Evolutionary conservation across 2,888 invertebrate species (phyloP), one percentile per base, ranked within the genome.

Genomic region (Drepanosiphum platanoidis): DNA sequence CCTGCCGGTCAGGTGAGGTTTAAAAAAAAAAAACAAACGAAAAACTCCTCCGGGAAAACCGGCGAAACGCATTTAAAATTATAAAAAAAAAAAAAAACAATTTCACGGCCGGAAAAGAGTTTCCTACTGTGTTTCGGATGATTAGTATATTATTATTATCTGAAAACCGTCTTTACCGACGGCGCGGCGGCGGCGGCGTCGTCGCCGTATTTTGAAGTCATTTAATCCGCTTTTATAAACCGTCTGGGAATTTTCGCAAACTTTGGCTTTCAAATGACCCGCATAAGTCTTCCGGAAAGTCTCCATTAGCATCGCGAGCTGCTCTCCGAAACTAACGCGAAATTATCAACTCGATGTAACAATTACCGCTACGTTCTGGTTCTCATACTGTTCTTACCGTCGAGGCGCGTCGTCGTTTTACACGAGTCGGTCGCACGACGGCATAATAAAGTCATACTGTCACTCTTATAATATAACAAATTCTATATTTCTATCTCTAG

Each of bases 221-320:
- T 72, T 72, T 72, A 46, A 72, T 46, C 72, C 46, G 32, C 27
- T 7, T 8, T 46, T 7, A 52, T 52, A 27, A 18, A 32, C 42
- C 46, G 30, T 75, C 15, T 58, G 58, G 58, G 34, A 58, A 75
- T 34, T 75, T 52, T n/a, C 58, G 3, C 52, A 75, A 58, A 74
- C 46, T 42, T 75, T 34, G 27, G 34, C 75, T 58, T 58, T 34
- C 22, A 58, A 74, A 74, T 74, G 30, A 52, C 52, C 58, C 58
- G 5, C 52, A 74, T 52, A 52, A 32, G 71, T 39, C 15, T 11
- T 71, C 68, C 32, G 22, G 68, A 30, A 68, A 68, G 15, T 68
- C 68, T 68, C 68, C 68, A 8, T 68, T 22, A 15, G 27, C 27
- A 27, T 27, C n/a, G 61, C 22, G 15, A 61, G n/a, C 30, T 27